Conservation (phyloP, 2,888 invertebrate genomes). For the Nowickia ferox region DNA sequence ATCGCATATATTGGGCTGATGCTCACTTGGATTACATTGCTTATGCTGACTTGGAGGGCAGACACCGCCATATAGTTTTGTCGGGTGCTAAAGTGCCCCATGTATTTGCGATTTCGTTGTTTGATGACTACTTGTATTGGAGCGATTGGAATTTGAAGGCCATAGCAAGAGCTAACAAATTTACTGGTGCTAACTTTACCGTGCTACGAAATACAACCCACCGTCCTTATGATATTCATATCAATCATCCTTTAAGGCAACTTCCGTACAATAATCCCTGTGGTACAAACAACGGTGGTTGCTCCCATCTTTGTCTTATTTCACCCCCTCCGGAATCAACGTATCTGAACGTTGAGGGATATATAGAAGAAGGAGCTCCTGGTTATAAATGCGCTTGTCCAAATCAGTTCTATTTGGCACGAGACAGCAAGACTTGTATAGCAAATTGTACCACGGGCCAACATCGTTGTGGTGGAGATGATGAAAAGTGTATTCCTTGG, state of each 20-base stretch:
- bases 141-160: conserved; percentile 99
- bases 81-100: conserved; percentile 94
- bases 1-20: conserved; percentile 98
- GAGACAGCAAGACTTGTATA: conserved; percentile 93
- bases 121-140: conserved; percentile 97
- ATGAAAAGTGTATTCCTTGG: conserved; percentile 90
- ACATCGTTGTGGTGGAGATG: conserved; percentile 85
- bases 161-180: conserved; percentile 95
- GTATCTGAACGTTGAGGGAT: conserved; percentile 90
- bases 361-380: conserved; percentile 91
- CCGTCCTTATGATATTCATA: conserved; percentile 96
- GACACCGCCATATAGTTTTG: conserved; percentile 91
- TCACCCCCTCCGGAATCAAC: conserved; percentile 91
- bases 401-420: conserved; percentile 93
- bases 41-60: conserved; percentile 95
- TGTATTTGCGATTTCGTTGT: conserved; percentile 96
- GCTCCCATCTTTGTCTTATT: conserved; percentile 97
- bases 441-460: conserved; percentile 94
- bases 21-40: conserved; percentile 99
- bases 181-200: conserved; percentile 90
- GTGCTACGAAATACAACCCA: conserved; percentile 95
- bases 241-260: conserved; percentile 95
- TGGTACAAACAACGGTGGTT: conserved; percentile 95
- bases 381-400: conserved; percentile 96
- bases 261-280: conserved; percentile 95